phyloP scores from a whole-genome alignment of 2,888 invertebrate species.

The Sinopyrophorus schimmeli region DNA sequence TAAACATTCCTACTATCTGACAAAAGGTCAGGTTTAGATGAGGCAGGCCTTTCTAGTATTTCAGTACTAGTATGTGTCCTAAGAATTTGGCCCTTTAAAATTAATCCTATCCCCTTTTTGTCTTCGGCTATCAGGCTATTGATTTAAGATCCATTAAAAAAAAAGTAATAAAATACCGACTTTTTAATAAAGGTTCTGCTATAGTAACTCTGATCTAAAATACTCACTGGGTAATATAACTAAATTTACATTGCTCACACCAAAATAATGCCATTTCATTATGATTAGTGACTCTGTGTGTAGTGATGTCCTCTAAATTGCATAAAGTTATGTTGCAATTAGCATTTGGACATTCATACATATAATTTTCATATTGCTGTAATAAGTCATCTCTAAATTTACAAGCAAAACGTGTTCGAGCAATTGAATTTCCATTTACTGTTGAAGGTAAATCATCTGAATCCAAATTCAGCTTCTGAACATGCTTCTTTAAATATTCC shows the following conservation, averaged over 20 bases:
- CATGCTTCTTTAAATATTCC: slow-evolving; percentile 9
- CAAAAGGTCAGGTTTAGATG: too few species aligned
- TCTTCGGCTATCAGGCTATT: too few species aligned
- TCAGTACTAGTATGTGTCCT: too few species aligned
- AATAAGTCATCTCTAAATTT: slow-evolving; percentile 9
- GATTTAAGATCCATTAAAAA: too few species aligned
- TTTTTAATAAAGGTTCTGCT: too few species aligned
- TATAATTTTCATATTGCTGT: slow-evolving; percentile 15
- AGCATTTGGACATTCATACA: slow-evolving; percentile 15
- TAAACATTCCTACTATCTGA: too few species aligned
- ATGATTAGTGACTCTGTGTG: slow-evolving; percentile 30
- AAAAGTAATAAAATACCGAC: too few species aligned
- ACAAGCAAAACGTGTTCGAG: slow-evolving; percentile 25
- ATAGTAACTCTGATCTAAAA: too few species aligned
- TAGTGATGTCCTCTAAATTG: slow-evolving; percentile 26
- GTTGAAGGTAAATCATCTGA: neutral
- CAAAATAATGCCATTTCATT: slow-evolving; percentile 32
- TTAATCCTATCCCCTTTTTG: too few species aligned
- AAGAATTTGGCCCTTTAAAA: too few species aligned
- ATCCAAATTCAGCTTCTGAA: neutral
- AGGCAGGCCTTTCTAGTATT: too few species aligned
- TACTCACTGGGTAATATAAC: slow-evolving; percentile 34
- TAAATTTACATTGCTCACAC: slow-evolving; percentile 33
- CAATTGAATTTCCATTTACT: slow-evolving; percentile 7
- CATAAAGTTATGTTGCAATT: slow-evolving; percentile 11